Evolutionary conservation across 1,140 invertebrate genomes (phyloP), one percentile per base, ranked within the genome.

Genomic region (Meloidogyne chitwoodi): DNA sequence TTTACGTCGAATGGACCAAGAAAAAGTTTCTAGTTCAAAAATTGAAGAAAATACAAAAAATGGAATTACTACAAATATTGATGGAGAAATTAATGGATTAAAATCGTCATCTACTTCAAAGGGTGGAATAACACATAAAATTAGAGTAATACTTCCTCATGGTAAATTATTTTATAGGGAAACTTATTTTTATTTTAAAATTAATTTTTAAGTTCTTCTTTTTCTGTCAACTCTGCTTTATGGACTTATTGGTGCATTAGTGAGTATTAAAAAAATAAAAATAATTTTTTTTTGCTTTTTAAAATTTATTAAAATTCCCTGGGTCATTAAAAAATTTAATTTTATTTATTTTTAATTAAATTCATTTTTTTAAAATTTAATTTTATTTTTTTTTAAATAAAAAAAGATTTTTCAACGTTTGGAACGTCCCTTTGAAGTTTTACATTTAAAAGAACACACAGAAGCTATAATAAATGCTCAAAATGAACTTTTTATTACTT

Each of bases 181-280:
- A 41, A 41, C 16, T 41, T 41, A 14, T 14, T 2, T 14, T 12
- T 14, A 38, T 11, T 38, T 41, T 41, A 11, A 41, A 41, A 14
- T 12, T 24, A n/a, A n/a, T 61, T 19, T 68, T 68, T 68, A 44
- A 70, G 71, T 84, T 62, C 64, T 82, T 22, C 65, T 82, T 19
- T 72, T 72, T 31, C 31, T 41, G 8, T 62, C 79, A 19, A 82
- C 82, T 14, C 64, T 82, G 26, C 29, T 83, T 8, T 82, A 82
- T 64, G 63, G 64, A 24, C 38, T 82, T 27, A n/a, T 81, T 19
- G 81, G 81, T 22, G 81, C 81, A 16, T 48, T 83, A 48, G 70
- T 63, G 31, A 26, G 56, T 73, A 24, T 14, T 29, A 19, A 22
- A 29, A 63, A 34, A 65, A 31, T 11, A 27, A 14, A 4, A 31